Evolutionary conservation across 2,888 invertebrate species (phyloP).

Genomic region (Hermodice carunculata): DNA sequence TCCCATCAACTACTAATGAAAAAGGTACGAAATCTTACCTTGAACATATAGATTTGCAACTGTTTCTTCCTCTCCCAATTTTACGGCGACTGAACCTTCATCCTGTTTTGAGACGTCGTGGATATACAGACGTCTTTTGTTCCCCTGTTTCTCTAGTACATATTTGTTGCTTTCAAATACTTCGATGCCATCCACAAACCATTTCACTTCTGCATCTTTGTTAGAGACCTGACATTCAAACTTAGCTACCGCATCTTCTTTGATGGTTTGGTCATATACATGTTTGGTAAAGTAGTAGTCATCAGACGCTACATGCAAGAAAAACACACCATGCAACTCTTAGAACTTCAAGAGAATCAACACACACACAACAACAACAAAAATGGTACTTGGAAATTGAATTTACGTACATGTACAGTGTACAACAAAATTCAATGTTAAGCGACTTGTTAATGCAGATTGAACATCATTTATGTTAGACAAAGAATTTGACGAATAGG

Average conservation of each 20-base stretch:
- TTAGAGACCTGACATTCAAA: constrained; percentile 94
- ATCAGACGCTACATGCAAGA: too few relatives aligned
- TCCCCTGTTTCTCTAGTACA: constrained; percentile 28
- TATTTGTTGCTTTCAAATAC: constrained; percentile 51
- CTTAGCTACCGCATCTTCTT: constrained; percentile 79
- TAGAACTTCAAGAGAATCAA: too few relatives aligned
- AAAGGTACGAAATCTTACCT: too few relatives aligned
- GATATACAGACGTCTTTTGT: constrained; percentile 74
- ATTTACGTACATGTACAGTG: too few relatives aligned
- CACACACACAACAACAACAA: too few relatives aligned
- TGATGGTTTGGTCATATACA: constrained; percentile 58
- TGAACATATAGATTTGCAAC: constrained; percentile 7
- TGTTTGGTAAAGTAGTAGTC: constrained; percentile 61
- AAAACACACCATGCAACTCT: too few relatives aligned
- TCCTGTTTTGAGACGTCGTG: constrained; percentile 1
- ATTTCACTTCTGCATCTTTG: constrained; percentile 84
- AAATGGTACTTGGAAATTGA: too few relatives aligned
- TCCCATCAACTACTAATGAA: too few relatives aligned
- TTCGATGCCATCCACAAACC: constrained; percentile 77
- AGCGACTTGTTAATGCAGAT: too few relatives aligned
- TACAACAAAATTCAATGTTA: too few relatives aligned
- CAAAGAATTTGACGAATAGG: too few relatives aligned
- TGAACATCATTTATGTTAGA: too few relatives aligned
- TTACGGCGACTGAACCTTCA: background rate
- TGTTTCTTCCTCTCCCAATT: background rate